These are phyloP conservation scores for Andrena haemorrhoa DNA, from an alignment of 2,888 invertebrate genomes.

Conservation along the genomic window DNA sequence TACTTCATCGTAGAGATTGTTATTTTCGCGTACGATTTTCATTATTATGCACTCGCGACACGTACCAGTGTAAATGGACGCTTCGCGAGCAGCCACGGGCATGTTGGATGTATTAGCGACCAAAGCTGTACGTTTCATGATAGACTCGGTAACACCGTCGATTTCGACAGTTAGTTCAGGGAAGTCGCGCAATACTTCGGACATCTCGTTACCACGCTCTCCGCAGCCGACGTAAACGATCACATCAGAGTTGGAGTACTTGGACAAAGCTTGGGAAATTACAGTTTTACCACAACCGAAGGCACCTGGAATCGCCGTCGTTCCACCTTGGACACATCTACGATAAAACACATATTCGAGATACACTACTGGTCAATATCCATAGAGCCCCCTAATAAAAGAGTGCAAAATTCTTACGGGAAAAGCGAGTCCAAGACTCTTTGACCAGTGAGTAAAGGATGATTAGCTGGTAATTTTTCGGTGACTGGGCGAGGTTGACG, in stretches of 20 bases:
- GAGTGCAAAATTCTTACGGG: constrained; percentile 89
- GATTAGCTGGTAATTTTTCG: constrained; percentile 99
- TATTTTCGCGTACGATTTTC: not conserved
- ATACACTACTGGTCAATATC: not conserved
- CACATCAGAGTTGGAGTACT: constrained; percentile 99
- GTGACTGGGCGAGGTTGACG: constrained; percentile 98
- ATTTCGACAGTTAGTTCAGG: constrained; percentile 99
- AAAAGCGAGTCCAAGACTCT: constrained; percentile 99
- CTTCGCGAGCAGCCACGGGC: constrained; percentile 99
- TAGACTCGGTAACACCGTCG: constrained; percentile 97
- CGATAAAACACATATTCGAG: constrained; percentile 22
- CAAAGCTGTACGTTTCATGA: constrained; percentile 99
- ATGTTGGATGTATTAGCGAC: constrained; percentile 99
- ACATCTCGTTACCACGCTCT: constrained; percentile 99
- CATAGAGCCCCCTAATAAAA: constrained; percentile 65
- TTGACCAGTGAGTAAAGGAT: constrained; percentile 99
- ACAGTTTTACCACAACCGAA: constrained; percentile 99
- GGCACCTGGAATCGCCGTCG: constrained; percentile 99
- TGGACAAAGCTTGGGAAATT: constrained; percentile 99
- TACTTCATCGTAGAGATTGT: not conserved
- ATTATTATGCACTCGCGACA: not conserved
- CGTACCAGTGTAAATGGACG: constrained; percentile 98
- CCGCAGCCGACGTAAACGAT: constrained; percentile 99
- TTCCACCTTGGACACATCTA: constrained; percentile 98
- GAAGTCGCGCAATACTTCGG: constrained; percentile 99